A percentile compares a stretch with the other conserved stretches of the same genome.
phyloP scores from a whole-genome alignment of 2,113 vertebrate genomes.

The Plestiodon gilberti region DNA sequence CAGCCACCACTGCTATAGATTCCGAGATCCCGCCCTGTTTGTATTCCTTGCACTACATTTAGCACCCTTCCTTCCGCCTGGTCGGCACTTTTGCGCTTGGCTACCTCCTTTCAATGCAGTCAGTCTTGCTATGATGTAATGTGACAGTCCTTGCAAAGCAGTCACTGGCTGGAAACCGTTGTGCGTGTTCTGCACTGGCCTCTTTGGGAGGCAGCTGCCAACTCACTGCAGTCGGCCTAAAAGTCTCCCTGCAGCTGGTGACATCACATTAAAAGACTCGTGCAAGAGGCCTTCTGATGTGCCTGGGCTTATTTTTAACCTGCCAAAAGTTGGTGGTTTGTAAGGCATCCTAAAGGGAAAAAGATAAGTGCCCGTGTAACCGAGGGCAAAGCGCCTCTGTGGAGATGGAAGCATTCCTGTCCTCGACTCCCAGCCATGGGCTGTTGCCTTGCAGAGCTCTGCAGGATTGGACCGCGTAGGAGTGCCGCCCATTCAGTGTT shows the following conservation, averaged over 20 bases:
- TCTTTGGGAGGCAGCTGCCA: neutral
- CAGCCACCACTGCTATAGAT: neutral
- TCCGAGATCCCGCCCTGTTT: neutral
- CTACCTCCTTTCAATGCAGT: neutral
- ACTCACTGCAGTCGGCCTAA: neutral
- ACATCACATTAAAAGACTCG: neutral
- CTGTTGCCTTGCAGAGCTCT: no score
- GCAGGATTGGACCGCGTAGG: no score
- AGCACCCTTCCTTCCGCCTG: neutral
- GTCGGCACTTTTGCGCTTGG: neutral
- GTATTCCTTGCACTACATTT: neutral
- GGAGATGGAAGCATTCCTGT: neutral
- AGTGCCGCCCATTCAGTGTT: no score
- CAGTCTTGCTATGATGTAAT: no score
- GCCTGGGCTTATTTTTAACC: neutral
- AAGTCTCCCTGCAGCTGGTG: accelerated
- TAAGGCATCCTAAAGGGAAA: neutral
- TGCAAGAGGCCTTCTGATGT: accelerated
- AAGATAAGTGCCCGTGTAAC: neutral
- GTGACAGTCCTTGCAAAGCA: neutral
- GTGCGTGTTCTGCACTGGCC: neutral
- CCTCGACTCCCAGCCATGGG: no score
- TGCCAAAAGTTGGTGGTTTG: neutral
- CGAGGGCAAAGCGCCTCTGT: neutral
- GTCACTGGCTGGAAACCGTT: neutral